Evolutionary conservation across 2,888 invertebrate genomes (phyloP), one percentile per base, ranked within the genome.

Genomic region (Caenorhabditis parvicauda): DNA sequence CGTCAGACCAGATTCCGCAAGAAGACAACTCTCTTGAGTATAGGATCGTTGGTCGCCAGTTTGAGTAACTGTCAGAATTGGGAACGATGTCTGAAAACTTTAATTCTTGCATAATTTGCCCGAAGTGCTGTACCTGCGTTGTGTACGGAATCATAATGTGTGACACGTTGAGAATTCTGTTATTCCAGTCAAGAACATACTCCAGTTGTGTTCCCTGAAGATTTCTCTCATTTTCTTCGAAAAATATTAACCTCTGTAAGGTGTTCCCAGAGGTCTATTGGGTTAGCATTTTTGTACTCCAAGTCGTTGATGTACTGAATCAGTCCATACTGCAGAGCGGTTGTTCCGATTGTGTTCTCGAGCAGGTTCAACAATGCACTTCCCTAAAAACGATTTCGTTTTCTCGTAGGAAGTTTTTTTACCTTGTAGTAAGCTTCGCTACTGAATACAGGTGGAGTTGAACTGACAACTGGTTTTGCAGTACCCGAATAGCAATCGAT

Each of bases 111-210:
- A 12, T 46, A n/a, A 28, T 28, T 17, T 9, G 14, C 29, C 14
- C n/a, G n/a, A 28, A 17, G 29, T 17, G n/a, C 7, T 58, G 39
- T 22, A 22, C 35, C 44, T 61, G 54, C n/a, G 37, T 28, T 19
- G 66, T 54, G 51, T 55, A 70, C 9, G 58, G 56, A n/a, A 49
- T 50, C 62, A 70, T 62, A 28, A 67, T 48, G 2, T 28, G 24
- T 1, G 58, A 9, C 9, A 64, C 64, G 35, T 61, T 43, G 1
- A 67, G 32, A 4, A 58, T 44, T n/a, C 49, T 28, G 3, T 64
- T 64, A 44, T 62, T 63, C 69, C 69, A 69, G 48, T 66, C 69
- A 1, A n/a, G 22, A 17, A 63, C 27, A 7, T 46, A 38, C n/a
- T 46, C 14, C 12, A 29, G 14, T n/a, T 22, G n/a, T 19, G 57